Percentiles rank a stretch among this genome's conserved stretches.
phyloP scores from a whole-genome alignment of 2,888 invertebrate species.

The Gortyna flavago region DNA sequence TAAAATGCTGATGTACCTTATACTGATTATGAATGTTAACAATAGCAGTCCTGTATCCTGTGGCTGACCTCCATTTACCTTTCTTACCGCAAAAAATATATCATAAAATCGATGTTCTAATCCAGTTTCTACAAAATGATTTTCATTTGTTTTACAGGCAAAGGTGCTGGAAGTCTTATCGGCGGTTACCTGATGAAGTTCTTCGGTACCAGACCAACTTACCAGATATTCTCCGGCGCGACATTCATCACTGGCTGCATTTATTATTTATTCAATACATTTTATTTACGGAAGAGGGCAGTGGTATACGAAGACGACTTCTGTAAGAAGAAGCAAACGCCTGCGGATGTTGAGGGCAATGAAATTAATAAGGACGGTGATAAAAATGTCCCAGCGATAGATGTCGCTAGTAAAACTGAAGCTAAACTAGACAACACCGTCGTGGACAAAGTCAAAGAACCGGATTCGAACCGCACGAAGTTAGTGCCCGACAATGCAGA shows the following conservation, averaged over 20 bases:
- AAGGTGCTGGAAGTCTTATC: conserved; percentile 93
- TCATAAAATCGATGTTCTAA: neutral
- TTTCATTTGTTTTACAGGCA: conserved; percentile 87
- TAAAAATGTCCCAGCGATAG: conserved; percentile 72
- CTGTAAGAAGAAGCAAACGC: conserved; percentile 89
- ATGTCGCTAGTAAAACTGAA: conserved; percentile 76
- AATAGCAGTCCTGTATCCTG: conserved; percentile 22
- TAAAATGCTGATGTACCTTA: neutral
- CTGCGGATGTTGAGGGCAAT: conserved; percentile 79
- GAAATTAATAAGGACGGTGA: conserved; percentile 74
- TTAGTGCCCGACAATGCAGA: conserved; percentile 79
- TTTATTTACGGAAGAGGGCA: conserved; percentile 90
- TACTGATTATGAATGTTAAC: conserved; percentile 28
- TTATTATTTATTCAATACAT: conserved; percentile 92
- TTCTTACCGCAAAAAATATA: conserved; percentile 3
- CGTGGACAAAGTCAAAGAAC: conserved; percentile 62
- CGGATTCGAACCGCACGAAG: conserved; percentile 68
- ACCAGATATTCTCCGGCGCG: conserved; percentile 92
- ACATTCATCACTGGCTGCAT: conserved; percentile 91
- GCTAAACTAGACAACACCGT: conserved; percentile 62
- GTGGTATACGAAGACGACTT: conserved; percentile 88
- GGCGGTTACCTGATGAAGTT: conserved; percentile 94
- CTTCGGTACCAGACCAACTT: conserved; percentile 93
- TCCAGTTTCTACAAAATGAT: neutral
- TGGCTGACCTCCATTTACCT: conserved; percentile 8